phyloP scores from a whole-genome alignment of 2,888 invertebrate species.

The Sphinx pinastri region DNA sequence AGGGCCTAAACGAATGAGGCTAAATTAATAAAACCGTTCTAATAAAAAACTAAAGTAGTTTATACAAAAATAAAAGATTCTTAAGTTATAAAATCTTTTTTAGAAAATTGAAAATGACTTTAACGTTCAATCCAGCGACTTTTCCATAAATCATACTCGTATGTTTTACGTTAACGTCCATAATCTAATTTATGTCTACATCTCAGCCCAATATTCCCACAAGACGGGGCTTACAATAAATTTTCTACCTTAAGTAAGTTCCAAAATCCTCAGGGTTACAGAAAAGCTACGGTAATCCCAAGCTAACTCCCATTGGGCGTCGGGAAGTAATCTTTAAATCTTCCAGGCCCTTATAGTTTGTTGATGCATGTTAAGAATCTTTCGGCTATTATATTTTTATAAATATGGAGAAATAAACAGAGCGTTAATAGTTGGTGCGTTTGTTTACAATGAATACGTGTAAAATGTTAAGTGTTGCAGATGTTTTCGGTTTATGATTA shows the following conservation, averaged over 20 bases:
- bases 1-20: too few species aligned
- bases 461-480: background rate
- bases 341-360: slow-evolving; percentile 14
- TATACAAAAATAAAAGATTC: too few species aligned
- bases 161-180: background rate
- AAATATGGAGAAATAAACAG: slow-evolving; percentile 4
- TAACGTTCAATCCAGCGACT: background rate
- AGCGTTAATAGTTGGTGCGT: background rate
- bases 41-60: too few species aligned
- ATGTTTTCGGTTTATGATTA: background rate
- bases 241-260: slow-evolving; percentile 45
- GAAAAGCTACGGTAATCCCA: slow-evolving; percentile 40
- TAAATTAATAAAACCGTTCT: too few species aligned
- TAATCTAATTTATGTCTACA: background rate
- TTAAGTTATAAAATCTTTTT: too few species aligned
- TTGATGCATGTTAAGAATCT: slow-evolving; percentile 20
- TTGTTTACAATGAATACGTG: background rate
- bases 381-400: background rate
- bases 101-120: background rate
- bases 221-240: slow-evolving; percentile 40
- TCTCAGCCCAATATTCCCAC: slow-evolving; percentile 24
- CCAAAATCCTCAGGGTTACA: slow-evolving; percentile 43
- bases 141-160: background rate
- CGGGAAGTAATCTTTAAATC: background rate
- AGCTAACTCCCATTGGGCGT: slow-evolving; percentile 37